Conservation (phyloP, 2,888 invertebrate species). For the Eupsilia transversa region DNA sequence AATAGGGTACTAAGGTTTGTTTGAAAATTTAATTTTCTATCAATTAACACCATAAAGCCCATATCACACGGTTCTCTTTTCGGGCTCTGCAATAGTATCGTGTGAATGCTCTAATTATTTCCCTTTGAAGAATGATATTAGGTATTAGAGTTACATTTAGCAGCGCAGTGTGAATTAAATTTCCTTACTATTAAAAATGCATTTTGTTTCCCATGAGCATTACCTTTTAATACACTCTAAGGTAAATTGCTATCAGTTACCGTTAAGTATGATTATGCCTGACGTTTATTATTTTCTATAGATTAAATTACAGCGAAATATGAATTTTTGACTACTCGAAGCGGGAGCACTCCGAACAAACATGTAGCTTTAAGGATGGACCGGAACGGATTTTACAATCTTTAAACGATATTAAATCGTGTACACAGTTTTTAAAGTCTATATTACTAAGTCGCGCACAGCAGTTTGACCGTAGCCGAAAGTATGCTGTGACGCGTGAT, state of each 20-base stretch:
- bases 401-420: too few relatives aligned
- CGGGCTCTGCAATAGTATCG: not conserved
- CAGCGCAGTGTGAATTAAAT: not conserved
- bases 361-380: too few relatives aligned
- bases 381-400: too few relatives aligned
- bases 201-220: not conserved
- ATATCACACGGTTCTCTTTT: not conserved
- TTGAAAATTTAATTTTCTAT: not conserved
- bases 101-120: conserved; percentile 31
- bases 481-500: too few relatives aligned
- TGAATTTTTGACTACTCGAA: too few relatives aligned
- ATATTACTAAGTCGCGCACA: too few relatives aligned
- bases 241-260: not conserved
- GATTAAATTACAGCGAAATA: not conserved
- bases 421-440: too few relatives aligned
- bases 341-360: too few relatives aligned
- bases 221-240: not conserved
- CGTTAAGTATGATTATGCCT: too few relatives aligned
- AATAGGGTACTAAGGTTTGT: not conserved
- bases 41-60: conserved; percentile 9
- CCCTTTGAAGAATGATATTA: not conserved
- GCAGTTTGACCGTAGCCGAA: too few relatives aligned
- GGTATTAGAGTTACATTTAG: conserved; percentile 7
- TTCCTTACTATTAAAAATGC: not conserved
- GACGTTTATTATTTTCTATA: not conserved